Percentiles rank a stretch among this genome's conserved stretches.
phyloP scores from a whole-genome alignment of 1,140 invertebrate genomes.

The Cotesia chilonis region DNA sequence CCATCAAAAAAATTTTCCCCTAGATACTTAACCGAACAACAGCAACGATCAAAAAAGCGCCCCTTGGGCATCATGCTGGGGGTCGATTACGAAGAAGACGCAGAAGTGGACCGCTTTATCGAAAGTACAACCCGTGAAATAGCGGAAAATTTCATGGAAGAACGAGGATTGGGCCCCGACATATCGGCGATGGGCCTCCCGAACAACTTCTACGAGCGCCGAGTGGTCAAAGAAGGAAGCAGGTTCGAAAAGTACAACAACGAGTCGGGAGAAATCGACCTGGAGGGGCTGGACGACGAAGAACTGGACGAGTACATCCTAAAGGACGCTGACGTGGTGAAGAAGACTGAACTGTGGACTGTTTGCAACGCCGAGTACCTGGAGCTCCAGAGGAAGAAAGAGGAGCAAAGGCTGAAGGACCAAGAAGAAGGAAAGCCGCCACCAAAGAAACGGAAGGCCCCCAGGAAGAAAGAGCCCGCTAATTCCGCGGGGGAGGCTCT shows the following conservation, averaged over 20 bases:
- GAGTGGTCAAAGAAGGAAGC: not conserved
- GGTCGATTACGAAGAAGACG: slow-evolving; percentile 51
- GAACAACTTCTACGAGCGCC: not conserved
- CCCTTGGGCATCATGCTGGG: slow-evolving; percentile 40
- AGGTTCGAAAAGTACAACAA: slow-evolving; percentile 27
- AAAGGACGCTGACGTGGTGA: slow-evolving; percentile 78
- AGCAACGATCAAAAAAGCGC: slow-evolving; percentile 64
- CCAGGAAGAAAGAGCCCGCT: slow-evolving; percentile 71
- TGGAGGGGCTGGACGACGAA: slow-evolving; percentile 85
- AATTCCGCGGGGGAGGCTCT: slow-evolving; percentile 90
- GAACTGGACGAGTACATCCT: slow-evolving; percentile 91
- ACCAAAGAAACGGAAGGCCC: slow-evolving; percentile 75
- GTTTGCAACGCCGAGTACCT: slow-evolving; percentile 86
- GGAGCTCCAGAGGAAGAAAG: slow-evolving; percentile 83
- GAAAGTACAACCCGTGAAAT: slow-evolving; percentile 68
- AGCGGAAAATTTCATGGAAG: slow-evolving; percentile 64
- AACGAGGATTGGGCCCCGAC: slow-evolving; percentile 56
- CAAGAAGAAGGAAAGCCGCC: slow-evolving; percentile 82
- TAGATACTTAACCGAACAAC: slow-evolving; percentile 61
- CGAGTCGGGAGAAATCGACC: slow-evolving; percentile 73
- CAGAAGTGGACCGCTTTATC: slow-evolving; percentile 68
- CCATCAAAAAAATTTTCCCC: too few relatives aligned
- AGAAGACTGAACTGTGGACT: slow-evolving; percentile 86
- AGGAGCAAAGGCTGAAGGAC: slow-evolving; percentile 78
- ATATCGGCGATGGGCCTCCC: slow-evolving; percentile 60